These are phyloP conservation scores for Phaonia tiefii DNA, from an alignment of 2,888 invertebrate species.

Conservation along the genomic window DNA sequence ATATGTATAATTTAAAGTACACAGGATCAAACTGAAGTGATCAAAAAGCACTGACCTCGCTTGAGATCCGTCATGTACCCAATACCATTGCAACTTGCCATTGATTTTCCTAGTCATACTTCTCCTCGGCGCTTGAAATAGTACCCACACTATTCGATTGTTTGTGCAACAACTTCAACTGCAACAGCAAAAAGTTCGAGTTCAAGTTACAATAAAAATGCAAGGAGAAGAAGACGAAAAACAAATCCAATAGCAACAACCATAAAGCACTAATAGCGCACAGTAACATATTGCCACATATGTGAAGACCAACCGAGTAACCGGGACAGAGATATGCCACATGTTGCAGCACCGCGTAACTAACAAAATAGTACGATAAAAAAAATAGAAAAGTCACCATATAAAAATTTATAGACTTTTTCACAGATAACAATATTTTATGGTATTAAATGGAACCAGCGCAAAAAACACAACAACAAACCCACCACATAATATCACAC, in stretches of 20 bases:
- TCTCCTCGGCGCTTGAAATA: not conserved
- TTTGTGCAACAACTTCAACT: constrained; percentile 27
- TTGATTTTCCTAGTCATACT: not conserved
- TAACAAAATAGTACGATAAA: constrained; percentile 45
- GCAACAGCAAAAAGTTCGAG: constrained; percentile 75
- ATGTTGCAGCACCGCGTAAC: constrained; percentile 12
- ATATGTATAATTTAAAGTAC: too few relatives aligned
- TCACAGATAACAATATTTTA: constrained; percentile 24
- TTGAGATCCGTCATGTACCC: too few relatives aligned
- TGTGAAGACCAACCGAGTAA: constrained; percentile 66
- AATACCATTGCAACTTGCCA: too few relatives aligned
- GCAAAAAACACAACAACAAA: too few relatives aligned
- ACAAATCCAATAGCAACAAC: constrained; percentile 28
- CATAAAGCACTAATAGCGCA: constrained; percentile 31
- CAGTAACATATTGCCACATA: constrained; percentile 65
- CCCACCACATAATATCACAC: too few relatives aligned
- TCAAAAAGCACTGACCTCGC: too few relatives aligned
- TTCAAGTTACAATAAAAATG: constrained; percentile 72
- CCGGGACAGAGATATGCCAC: constrained; percentile 52
- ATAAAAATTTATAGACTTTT: constrained; percentile 33
- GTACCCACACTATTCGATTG: constrained; percentile 22
- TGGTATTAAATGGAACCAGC: constrained; percentile 13
- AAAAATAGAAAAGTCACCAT: constrained; percentile 50
- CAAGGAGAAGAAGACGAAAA: too few relatives aligned
- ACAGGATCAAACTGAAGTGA: too few relatives aligned